Percentiles rank a stretch among this genome's conserved stretches.
Conservation (phyloP, 2,113 vertebrate species). For the Nerophis lumbriciformis region DNA sequence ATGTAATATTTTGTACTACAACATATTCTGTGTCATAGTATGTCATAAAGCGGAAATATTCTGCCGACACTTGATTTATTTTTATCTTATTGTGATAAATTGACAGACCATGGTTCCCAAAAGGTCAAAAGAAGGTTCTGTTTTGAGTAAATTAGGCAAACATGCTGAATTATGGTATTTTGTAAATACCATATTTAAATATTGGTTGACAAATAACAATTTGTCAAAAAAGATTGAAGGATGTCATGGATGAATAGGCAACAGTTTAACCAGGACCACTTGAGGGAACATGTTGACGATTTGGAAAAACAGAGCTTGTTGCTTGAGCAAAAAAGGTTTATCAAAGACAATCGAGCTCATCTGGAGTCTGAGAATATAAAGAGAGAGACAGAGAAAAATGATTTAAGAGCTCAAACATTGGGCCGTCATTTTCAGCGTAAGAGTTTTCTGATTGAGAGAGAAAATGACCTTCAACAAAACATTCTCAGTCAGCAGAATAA, state of each 20-base stretch:
- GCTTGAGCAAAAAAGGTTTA: not conserved
- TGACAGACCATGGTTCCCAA: not conserved
- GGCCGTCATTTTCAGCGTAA: not conserved
- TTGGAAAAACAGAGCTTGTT: slow-evolving; percentile 1
- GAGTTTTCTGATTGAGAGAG: not conserved
- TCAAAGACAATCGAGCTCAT: not conserved
- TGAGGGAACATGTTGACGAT: not conserved
- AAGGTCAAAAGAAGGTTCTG: slow-evolving; percentile 1
- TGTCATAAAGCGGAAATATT: slow-evolving; percentile 8
- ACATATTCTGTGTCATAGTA: not conserved
- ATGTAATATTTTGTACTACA: not conserved
- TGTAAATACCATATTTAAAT: not conserved
- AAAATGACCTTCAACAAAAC: not conserved
- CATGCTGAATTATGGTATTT: slow-evolving; percentile 1
- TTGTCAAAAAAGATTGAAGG: not conserved
- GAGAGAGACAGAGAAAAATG: not conserved
- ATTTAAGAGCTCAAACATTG: not conserved
- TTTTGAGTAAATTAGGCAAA: not conserved
- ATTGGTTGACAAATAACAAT: not conserved
- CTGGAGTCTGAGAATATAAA: not conserved
- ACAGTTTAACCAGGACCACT: not conserved
- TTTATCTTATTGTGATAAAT: not conserved
- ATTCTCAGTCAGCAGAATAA: slow-evolving; percentile 8
- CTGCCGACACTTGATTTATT: not conserved
- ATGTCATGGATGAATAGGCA: slow-evolving; percentile 6